Evolutionary conservation across 2,113 vertebrate genomes (phyloP).

Genomic region (Tachysurus vachellii): DNA sequence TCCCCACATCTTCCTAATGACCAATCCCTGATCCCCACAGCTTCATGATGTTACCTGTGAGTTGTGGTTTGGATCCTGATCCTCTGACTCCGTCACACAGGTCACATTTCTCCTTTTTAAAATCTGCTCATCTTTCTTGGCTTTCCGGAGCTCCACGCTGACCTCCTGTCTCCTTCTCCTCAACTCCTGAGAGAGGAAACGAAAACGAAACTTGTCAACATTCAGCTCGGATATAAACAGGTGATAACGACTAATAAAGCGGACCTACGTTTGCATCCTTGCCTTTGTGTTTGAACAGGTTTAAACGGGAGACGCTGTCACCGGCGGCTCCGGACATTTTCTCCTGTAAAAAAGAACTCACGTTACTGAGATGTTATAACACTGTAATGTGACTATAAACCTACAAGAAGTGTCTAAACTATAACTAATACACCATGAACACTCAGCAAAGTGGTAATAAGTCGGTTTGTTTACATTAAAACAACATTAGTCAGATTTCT

Average conservation of each 20-base stretch:
- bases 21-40: too few relatives aligned
- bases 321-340: conserved; percentile 79
- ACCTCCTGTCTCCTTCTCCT: conserved; percentile 85
- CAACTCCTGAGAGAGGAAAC: conserved; percentile 74
- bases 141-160: conserved; percentile 88
- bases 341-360: conserved; percentile 29
- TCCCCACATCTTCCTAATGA: neutral
- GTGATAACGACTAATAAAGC: neutral
- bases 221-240: neutral
- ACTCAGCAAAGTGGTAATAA: neutral
- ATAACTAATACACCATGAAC: neutral
- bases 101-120: conserved; percentile 88
- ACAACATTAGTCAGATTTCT: neutral
- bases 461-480: neutral
- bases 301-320: conserved; percentile 76
- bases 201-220: neutral
- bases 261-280: conserved; percentile 74
- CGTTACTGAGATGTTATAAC: neutral
- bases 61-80: conserved; percentile 67
- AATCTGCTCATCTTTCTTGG: conserved; percentile 92
- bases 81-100: conserved; percentile 79
- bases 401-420: neutral
- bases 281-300: conserved; percentile 93
- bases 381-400: neutral
- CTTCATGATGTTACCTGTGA: conserved; percentile 71